phyloP scores from a whole-genome alignment of 35 echinoderm and acorn worm genomes.

The Apostichopus japonicus region DNA sequence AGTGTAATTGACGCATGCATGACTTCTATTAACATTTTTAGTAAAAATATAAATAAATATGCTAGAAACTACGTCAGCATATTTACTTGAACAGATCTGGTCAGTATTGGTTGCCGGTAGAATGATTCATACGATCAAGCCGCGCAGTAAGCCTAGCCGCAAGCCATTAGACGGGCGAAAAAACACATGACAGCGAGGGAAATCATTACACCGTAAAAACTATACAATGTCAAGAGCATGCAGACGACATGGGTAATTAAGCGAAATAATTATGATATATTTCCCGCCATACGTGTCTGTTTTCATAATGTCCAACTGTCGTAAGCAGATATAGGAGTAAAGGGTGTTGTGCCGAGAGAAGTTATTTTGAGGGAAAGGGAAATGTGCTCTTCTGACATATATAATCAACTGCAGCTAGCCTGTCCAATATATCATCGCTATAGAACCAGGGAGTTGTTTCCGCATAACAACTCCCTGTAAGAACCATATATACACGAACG shows the following conservation, averaged over 20 bases:
- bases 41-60: no score
- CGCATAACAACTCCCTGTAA: no score
- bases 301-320: neutral
- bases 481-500: no score
- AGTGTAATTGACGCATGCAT: no score
- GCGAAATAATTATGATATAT: neutral
- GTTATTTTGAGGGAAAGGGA: neutral
- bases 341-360: neutral
- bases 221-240: neutral
- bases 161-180: neutral
- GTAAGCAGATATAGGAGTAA: neutral
- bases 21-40: no score
- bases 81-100: neutral
- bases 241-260: neutral
- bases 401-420: neutral
- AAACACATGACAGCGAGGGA: neutral
- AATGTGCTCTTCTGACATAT: neutral
- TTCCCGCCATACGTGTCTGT: neutral
- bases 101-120: neutral
- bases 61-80: neutral
- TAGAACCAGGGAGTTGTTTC: no score
- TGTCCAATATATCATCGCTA: neutral
- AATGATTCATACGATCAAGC: neutral
- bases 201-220: neutral
- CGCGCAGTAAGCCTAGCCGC: neutral